Evolutionary conservation across 35 echinoderm and acorn worm genomes (phyloP).

Genomic region (Heliocidaris tuberculata): DNA sequence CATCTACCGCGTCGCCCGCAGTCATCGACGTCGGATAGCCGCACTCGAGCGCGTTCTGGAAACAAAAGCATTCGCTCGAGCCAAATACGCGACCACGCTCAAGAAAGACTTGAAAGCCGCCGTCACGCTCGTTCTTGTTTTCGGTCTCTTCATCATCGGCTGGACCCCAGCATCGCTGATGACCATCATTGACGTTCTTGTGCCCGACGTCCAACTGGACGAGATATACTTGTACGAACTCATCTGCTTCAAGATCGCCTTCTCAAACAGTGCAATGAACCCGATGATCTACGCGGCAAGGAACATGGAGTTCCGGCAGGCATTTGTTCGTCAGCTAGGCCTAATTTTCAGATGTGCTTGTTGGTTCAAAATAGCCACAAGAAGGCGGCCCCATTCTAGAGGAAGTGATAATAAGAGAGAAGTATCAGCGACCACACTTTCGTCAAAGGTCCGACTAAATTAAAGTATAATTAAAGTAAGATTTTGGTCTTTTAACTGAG

Average conservation of each 20-base stretch:
- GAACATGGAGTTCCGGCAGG: constrained; percentile 54
- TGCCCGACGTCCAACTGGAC: background rate
- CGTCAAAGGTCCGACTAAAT: background rate
- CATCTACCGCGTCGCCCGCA: constrained; percentile 48
- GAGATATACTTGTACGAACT: constrained; percentile 56
- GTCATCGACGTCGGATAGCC: constrained; percentile 49
- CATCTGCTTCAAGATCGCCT: constrained; percentile 60
- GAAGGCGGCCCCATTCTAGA: background rate
- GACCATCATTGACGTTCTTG: constrained; percentile 45
- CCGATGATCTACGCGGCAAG: constrained; percentile 54
- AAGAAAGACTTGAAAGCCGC: constrained; percentile 57
- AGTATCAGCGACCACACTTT: background rate
- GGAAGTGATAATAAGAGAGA: background rate
- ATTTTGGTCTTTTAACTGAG: no score
- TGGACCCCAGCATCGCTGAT: constrained; percentile 55
- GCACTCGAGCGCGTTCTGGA: constrained; percentile 41
- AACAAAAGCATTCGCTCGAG: background rate
- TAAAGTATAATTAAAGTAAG: background rate
- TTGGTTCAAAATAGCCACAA: constrained; percentile 13
- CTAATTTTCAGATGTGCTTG: constrained; percentile 51
- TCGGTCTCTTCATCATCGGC: constrained; percentile 34
- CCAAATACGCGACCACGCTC: background rate
- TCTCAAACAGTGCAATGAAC: constrained; percentile 55
- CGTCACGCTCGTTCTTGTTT: constrained; percentile 48
- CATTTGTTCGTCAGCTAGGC: constrained; percentile 24